Conservation (phyloP, 2,797 vertebrate genomes). For the Cryptoprocta ferox region DNA sequence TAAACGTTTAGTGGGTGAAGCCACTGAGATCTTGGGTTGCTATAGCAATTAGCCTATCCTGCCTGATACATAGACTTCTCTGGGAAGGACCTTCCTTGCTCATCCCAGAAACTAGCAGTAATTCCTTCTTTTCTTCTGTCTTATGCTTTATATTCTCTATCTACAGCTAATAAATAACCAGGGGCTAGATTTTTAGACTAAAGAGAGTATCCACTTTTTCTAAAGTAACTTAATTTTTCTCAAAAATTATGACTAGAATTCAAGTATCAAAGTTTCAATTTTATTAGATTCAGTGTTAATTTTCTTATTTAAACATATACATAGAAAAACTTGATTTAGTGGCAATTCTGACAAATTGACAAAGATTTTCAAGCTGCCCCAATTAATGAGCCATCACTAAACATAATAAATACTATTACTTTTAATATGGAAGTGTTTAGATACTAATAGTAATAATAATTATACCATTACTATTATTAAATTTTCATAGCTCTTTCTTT, state of each 20-base stretch:
- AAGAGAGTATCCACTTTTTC: background rate
- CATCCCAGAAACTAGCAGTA: background rate
- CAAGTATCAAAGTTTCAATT: background rate
- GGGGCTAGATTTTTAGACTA: background rate
- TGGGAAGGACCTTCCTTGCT: background rate
- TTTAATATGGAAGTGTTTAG: background rate
- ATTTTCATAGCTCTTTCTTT: constrained; percentile 5
- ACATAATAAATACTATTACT: background rate
- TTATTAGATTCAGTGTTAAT: background rate
- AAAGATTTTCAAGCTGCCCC: background rate
- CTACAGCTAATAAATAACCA: background rate
- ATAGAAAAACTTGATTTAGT: background rate
- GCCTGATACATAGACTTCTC: background rate
- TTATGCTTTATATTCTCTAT: background rate
- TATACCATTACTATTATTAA: background rate
- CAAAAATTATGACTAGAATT: background rate
- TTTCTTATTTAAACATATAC: background rate
- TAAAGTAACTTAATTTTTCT: background rate
- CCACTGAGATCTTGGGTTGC: background rate
- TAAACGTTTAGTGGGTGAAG: background rate
- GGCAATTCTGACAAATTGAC: background rate
- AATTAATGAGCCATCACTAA: background rate
- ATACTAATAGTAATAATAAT: background rate
- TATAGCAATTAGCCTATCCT: background rate
- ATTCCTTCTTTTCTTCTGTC: background rate